Evolutionary conservation across 2,113 vertebrate species (phyloP).

Genomic region (Asarcornis scutulata): DNA sequence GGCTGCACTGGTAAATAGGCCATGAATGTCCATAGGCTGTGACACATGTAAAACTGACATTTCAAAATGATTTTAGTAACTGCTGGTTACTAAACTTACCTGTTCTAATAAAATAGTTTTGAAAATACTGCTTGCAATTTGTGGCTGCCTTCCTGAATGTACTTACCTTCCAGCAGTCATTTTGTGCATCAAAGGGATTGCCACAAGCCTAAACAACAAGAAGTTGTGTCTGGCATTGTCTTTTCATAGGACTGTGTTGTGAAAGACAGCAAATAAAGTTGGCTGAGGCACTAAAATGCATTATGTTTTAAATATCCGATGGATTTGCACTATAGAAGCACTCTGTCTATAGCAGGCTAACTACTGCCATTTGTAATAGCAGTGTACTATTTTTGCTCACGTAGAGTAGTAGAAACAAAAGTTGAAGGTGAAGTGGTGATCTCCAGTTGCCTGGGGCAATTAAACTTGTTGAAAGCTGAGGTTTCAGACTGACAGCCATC

Average conservation of each 20-base stretch:
- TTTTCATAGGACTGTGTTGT: background rate
- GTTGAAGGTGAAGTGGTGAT: background rate
- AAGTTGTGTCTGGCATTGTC: background rate
- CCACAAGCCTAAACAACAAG: background rate
- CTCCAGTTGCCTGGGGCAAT: background rate
- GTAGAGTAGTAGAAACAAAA: background rate
- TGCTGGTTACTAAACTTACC: background rate
- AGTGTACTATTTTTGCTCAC: background rate
- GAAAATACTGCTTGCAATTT: background rate
- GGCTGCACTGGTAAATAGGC: background rate
- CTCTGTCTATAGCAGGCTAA: too few relatives aligned
- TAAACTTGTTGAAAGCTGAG: background rate
- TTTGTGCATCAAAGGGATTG: background rate
- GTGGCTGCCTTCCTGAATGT: background rate
- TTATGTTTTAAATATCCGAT: background rate
- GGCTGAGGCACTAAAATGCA: background rate
- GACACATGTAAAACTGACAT: background rate
- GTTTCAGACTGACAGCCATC: background rate
- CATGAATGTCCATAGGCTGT: background rate
- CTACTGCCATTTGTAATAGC: fast-evolving
- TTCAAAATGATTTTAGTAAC: background rate
- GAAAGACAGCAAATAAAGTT: background rate
- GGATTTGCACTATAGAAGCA: background rate
- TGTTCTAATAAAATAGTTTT: background rate
- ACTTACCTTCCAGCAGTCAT: background rate